Percentiles rank a stretch among this genome's conserved stretches.
Conservation (phyloP, 2,888 invertebrate species). For the Arenicola marina region DNA sequence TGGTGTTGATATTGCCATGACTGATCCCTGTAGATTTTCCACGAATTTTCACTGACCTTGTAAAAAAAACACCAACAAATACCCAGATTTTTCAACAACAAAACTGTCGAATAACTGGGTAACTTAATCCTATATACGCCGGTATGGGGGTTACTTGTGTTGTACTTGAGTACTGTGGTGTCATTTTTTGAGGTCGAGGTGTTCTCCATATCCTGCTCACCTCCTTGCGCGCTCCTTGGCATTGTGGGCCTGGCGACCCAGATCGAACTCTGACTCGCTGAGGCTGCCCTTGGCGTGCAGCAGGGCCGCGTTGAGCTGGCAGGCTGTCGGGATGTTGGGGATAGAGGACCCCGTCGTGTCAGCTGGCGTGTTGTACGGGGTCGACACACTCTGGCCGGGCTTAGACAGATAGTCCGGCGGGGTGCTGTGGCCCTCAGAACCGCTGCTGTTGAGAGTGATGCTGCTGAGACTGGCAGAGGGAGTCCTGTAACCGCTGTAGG, state of each 20-base stretch:
- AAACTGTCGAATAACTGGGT: neutral
- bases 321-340: slow-evolving; percentile 3
- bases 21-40: neutral
- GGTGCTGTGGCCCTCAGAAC: neutral
- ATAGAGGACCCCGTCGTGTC: neutral
- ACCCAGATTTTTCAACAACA: neutral
- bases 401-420: too few relatives aligned
- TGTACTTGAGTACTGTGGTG: too few relatives aligned
- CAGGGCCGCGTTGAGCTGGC: slow-evolving; percentile 9
- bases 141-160: too few relatives aligned
- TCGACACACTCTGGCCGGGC: neutral
- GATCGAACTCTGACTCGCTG: slow-evolving; percentile 1
- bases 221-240: slow-evolving; percentile 49
- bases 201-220: too few relatives aligned
- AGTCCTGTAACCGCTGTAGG: too few relatives aligned
- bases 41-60: neutral
- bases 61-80: neutral
- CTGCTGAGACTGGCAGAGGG: slow-evolving; percentile 5
- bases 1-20: neutral
- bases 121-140: too few relatives aligned
- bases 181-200: too few relatives aligned
- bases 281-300: neutral
- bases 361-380: slow-evolving; percentile 5
- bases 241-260: slow-evolving; percentile 46
- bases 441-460: slow-evolving; percentile 9